Evolutionary conservation across 2,113 vertebrate species (phyloP).

Genomic region (Heloderma charlesbogerti): DNA sequence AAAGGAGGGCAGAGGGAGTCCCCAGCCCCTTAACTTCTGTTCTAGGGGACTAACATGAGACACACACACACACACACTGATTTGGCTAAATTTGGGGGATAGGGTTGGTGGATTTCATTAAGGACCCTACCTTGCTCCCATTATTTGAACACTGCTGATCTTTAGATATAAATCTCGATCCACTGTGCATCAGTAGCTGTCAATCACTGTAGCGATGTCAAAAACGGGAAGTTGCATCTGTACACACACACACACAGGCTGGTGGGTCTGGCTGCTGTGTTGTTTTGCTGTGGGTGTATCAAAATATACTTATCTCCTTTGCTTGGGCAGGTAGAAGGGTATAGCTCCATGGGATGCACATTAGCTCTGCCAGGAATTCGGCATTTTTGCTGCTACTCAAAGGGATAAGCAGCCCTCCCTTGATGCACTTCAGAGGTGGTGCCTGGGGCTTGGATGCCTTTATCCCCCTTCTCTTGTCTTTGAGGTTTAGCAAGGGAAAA

Average conservation of each 20-base stretch:
- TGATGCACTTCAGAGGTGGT: slow-evolving; percentile 55
- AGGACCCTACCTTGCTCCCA: not conserved
- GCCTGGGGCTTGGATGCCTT: slow-evolving; percentile 24
- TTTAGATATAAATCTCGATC: not conserved
- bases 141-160: not conserved
- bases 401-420: slow-evolving; percentile 57
- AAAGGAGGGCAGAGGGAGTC: not conserved
- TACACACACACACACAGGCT: too few species aligned
- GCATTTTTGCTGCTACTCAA: slow-evolving; percentile 65
- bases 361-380: slow-evolving; percentile 46
- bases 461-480: slow-evolving; percentile 15
- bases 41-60: not conserved
- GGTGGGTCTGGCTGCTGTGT: too few species aligned
- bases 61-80: too few species aligned
- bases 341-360: not conserved
- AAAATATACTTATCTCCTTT: too few species aligned
- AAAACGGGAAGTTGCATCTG: not conserved
- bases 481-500: slow-evolving; percentile 42
- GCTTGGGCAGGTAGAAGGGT: not conserved
- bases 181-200: not conserved
- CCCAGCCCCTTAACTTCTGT: not conserved
- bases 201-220: not conserved
- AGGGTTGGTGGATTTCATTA: not conserved
- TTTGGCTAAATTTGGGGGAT: not conserved
- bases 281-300: too few species aligned